Base-by-base conservation (phyloP, 1,140 invertebrate species). In the Episyrphus balteatus region DNA sequence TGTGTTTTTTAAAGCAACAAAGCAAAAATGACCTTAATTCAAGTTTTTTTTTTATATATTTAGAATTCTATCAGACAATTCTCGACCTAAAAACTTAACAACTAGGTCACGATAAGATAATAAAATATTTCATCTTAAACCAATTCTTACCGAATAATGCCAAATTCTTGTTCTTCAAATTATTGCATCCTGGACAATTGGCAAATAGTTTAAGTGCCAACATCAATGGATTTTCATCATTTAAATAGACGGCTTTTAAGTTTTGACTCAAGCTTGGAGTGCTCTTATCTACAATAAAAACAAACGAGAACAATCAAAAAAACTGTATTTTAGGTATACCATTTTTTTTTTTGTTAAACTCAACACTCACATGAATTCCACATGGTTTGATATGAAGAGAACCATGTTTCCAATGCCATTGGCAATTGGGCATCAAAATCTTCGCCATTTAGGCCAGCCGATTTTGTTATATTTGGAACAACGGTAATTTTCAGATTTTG, bases 141-240 rank as follows among this genome's bases (percentile, higher is more conserved):
- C 18, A n/a, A 36, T 36, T 45, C 52, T 49, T 59, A 74, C 72
- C 62, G 63, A 73, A 70, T 46, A 66, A 62, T 8, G 76, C 65
- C 36, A 81, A 58, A 26, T 75, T 76, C 47, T 72, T 78, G n/a
- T 56, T 63, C 59, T 78, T 80, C 3, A 73, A 57, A 50, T 71
- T 66, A 45, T 73, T 68, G 55, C 76, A 75, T 52, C 79, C 77
- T n/a, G 68, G 57, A 31, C 70, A 73, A 51, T 79, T 79, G 38
- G 74, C 74, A 42, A 79, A 61, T 38, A 81, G 57, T 50, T 71
- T 65, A 1, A 81, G 48, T 13, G 70, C 69, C 49, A 74, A 66
- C 12, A 75, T 62, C 55, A 78, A 73, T 1, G 78, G 77, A 63
- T 80, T 75, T 14, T 68, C 60, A 18, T 72, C 68, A 0, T 51